phyloP scores from a whole-genome alignment of 2,113 vertebrate genomes.

The Ptilonorhynchus violaceus region DNA sequence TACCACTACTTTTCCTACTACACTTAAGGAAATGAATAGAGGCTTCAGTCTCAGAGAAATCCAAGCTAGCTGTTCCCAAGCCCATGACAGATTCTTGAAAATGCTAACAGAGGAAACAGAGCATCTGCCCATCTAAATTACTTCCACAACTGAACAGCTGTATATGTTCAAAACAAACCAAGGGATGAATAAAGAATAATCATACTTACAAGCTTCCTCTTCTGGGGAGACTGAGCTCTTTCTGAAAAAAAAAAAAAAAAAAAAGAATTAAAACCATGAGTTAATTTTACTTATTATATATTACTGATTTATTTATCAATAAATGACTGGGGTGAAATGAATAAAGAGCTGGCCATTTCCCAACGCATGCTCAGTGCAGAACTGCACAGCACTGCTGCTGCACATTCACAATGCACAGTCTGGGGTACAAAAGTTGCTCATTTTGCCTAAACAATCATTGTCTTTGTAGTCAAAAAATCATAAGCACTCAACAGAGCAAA shows the following conservation, averaged over 20 bases:
- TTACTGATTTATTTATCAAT: neutral
- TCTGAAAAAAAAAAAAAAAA: conserved; percentile 80
- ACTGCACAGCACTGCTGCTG: neutral
- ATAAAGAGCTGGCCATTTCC: neutral
- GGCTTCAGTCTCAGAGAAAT: neutral
- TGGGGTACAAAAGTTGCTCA: neutral
- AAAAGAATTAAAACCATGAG: neutral
- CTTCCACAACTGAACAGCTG: neutral
- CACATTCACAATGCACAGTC: neutral
- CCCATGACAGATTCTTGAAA: neutral
- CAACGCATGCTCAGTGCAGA: rapidly evolving
- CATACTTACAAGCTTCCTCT: conserved; percentile 98
- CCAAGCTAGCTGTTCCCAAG: neutral
- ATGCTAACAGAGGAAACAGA: neutral
- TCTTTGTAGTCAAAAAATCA: neutral
- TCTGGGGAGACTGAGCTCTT: conserved; percentile 95
- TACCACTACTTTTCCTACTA: neutral
- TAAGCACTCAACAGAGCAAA: neutral
- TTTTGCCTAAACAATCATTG: neutral
- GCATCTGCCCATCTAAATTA: neutral
- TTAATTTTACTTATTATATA: neutral
- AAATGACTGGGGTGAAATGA: neutral
- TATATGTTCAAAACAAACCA: neutral
- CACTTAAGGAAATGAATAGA: conserved; percentile 10
- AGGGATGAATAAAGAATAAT: neutral